phyloP scores from a whole-genome alignment of 2,797 vertebrate species.

The Pygocentrus nattereri region DNA sequence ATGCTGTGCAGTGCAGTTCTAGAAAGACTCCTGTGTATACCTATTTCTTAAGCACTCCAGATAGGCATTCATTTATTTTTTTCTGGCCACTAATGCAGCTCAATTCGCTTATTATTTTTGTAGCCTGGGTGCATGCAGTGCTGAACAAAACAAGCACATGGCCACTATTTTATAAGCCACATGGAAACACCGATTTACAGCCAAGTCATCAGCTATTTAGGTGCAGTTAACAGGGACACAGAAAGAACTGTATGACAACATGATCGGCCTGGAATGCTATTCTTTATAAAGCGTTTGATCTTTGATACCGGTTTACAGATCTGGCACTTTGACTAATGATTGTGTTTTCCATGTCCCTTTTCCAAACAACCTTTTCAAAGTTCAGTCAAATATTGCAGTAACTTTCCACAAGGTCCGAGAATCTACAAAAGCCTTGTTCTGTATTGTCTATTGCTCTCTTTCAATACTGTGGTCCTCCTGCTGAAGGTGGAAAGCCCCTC shows the following conservation, averaged over 20 bases:
- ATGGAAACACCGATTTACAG: conserved; percentile 80
- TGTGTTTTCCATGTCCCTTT: conserved; percentile 71
- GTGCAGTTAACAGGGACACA: conserved; percentile 66
- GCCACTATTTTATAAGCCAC: conserved; percentile 77
- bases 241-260: conserved; percentile 38
- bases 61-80: neutral
- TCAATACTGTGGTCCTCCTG: conserved; percentile 25
- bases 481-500: conserved; percentile 82
- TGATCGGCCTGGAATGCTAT: conserved; percentile 28
- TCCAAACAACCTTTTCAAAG: conserved; percentile 73
- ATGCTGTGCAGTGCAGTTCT: conserved; percentile 25
- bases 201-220: conserved; percentile 78
- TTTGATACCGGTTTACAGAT: conserved; percentile 48
- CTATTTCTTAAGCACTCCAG: conserved; percentile 22
- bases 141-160: conserved; percentile 78
- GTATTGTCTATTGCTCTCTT: conserved; percentile 61
- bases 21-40: neutral
- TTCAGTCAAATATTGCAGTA: conserved; percentile 75
- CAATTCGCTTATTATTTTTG: conserved; percentile 75
- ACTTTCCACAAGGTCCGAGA: conserved; percentile 73
- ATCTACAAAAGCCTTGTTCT: conserved; percentile 71
- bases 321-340: conserved; percentile 38
- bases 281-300: conserved; percentile 42
- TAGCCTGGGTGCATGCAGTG: conserved; percentile 70
- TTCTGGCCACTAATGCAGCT: neutral